A percentile compares a stretch with the other conserved stretches of the same genome.
Conservation (phyloP, 2,888 invertebrate species). For the Hypsopygia costalis region DNA sequence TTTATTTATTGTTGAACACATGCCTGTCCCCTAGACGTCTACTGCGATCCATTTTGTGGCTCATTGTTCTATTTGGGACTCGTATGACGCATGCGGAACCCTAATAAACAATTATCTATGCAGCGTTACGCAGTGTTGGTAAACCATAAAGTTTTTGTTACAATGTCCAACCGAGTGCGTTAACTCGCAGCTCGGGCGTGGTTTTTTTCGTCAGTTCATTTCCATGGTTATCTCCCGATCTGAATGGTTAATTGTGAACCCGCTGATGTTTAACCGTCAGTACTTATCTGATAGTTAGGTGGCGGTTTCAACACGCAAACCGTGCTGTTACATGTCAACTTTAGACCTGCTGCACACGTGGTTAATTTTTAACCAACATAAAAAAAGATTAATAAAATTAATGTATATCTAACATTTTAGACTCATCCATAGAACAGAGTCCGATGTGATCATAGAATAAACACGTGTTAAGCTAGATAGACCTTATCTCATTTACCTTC, state of each 20-base stretch:
- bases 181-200: not conserved
- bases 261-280: conserved; percentile 57
- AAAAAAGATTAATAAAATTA: too few species aligned
- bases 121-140: not conserved
- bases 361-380: not conserved
- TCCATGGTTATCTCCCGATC: conserved; percentile 65
- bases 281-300: conserved; percentile 51
- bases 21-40: too few species aligned
- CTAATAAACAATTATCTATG: not conserved
- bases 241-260: conserved; percentile 65
- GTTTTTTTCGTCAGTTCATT: conserved; percentile 49
- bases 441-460: too few species aligned
- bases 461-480: too few species aligned
- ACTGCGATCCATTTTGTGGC: too few species aligned
- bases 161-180: not conserved
- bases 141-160: conserved; percentile 1
- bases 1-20: too few species aligned
- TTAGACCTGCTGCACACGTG: conserved; percentile 1
- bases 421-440: too few species aligned
- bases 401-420: too few species aligned
- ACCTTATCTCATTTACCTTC: too few species aligned
- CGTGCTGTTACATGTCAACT: conserved; percentile 23
- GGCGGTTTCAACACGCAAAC: conserved; percentile 55
- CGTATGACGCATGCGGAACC: too few species aligned
- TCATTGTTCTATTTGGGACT: too few species aligned